These are phyloP conservation scores for Orthonyx spaldingii DNA, from an alignment of 2,113 vertebrate species.

Conservation along the genomic window DNA sequence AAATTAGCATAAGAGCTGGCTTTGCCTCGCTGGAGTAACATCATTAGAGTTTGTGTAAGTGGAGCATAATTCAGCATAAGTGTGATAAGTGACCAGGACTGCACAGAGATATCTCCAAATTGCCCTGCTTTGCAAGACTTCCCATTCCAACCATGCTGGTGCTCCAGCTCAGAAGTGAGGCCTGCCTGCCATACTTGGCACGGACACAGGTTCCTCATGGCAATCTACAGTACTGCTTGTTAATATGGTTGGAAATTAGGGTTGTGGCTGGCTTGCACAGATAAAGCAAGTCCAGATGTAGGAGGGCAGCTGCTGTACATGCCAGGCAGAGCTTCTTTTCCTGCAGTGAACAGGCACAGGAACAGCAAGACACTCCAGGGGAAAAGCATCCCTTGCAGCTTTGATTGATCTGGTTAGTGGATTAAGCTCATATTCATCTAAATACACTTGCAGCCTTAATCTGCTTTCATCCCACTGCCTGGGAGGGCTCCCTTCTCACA, in stretches of 20 bases:
- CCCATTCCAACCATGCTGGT: background rate
- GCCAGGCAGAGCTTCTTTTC: background rate
- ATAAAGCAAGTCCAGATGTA: background rate
- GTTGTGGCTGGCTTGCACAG: background rate
- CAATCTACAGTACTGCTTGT: background rate
- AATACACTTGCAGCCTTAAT: background rate
- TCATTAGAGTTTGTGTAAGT: background rate
- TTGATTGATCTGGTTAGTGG: constrained; percentile 35
- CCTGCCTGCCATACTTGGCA: background rate
- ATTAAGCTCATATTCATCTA: background rate
- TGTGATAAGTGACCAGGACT: background rate
- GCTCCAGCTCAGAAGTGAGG: background rate
- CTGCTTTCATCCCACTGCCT: background rate
- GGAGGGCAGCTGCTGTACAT: background rate
- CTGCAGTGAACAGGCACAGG: background rate
- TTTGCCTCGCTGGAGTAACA: background rate
- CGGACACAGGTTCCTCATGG: background rate
- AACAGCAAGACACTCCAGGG: background rate
- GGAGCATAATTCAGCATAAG: background rate
- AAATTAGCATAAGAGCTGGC: constrained; percentile 25
- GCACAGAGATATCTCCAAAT: background rate
- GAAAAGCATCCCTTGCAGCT: constrained; percentile 3
- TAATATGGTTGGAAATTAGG: background rate
- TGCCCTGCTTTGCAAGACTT: background rate
- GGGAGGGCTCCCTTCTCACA: background rate